phyloP scores from a whole-genome alignment of 23 tunicate genomes.

The Trididemnum miniatum region DNA sequence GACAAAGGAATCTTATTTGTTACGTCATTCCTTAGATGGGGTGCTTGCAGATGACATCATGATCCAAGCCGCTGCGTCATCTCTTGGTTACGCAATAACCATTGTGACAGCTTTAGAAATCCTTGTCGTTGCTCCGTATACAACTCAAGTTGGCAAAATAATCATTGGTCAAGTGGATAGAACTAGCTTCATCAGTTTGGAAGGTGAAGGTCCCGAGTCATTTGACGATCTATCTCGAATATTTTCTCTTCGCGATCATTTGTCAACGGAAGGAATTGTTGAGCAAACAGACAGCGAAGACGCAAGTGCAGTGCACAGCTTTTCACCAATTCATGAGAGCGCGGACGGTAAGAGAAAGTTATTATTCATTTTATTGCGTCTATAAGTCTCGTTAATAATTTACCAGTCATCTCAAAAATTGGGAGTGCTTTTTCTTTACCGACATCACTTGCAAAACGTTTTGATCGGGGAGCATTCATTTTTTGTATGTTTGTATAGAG shows the following conservation, averaged over 20 bases:
- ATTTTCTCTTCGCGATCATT: neutral
- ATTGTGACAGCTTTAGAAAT: conserved; percentile 36
- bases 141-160: neutral
- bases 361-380: conserved; percentile 15
- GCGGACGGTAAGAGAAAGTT: conserved; percentile 10
- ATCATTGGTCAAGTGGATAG: conserved; percentile 14
- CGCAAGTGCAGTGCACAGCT: neutral
- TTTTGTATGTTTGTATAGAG: neutral
- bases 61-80: conserved; percentile 62
- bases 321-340: neutral
- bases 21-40: conserved; percentile 30
- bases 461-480: neutral
- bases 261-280: neutral
- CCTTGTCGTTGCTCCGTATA: conserved; percentile 1
- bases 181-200: neutral
- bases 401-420: neutral
- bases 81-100: conserved; percentile 52
- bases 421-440: neutral
- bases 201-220: neutral
- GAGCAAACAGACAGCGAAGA: conserved; percentile 3
- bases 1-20: conserved; percentile 41
- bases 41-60: conserved; percentile 58
- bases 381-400: conserved; percentile 1
- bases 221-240: neutral
- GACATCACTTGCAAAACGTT: neutral